phyloP scores from a whole-genome alignment of 2,797 vertebrate species.

The Typhlichthys eigenmanni region DNA sequence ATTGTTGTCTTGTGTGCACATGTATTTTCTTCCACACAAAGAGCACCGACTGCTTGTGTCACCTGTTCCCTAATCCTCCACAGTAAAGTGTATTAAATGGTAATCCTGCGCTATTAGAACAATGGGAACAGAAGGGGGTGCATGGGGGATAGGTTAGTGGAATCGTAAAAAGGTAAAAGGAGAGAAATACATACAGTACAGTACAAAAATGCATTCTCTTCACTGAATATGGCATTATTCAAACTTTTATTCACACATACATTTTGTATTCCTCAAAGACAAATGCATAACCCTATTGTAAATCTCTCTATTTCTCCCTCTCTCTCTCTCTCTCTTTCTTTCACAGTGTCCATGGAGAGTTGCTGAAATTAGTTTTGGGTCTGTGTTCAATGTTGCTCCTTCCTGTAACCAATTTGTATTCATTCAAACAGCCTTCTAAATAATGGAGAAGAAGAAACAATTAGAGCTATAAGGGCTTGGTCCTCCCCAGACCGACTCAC shows the following conservation, averaged over 20 bases:
- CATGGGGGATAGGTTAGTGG: background rate
- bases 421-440: slow-evolving; percentile 56
- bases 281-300: slow-evolving; percentile 34
- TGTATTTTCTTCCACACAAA: slow-evolving; percentile 31
- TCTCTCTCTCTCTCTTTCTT: slow-evolving; percentile 7
- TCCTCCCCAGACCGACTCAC: slow-evolving; percentile 55
- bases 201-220: too few relatives aligned
- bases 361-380: slow-evolving; percentile 58
- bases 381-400: slow-evolving; percentile 47
- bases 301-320: slow-evolving; percentile 37
- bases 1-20: slow-evolving; percentile 28
- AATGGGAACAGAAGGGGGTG: slow-evolving; percentile 16
- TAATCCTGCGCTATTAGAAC: slow-evolving; percentile 65
- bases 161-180: slow-evolving; percentile 4
- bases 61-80: slow-evolving; percentile 68
- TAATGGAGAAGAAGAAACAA: slow-evolving; percentile 68
- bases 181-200: too few relatives aligned
- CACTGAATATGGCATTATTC: too few relatives aligned
- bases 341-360: slow-evolving; percentile 43
- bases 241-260: too few relatives aligned
- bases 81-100: slow-evolving; percentile 65
- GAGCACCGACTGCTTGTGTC: slow-evolving; percentile 59
- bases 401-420: slow-evolving; percentile 66
- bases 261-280: slow-evolving; percentile 8
- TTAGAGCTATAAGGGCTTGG: slow-evolving; percentile 64